Evolutionary conservation across 1,140 invertebrate species (phyloP).

Genomic region (Neodiprion lecontei): DNA sequence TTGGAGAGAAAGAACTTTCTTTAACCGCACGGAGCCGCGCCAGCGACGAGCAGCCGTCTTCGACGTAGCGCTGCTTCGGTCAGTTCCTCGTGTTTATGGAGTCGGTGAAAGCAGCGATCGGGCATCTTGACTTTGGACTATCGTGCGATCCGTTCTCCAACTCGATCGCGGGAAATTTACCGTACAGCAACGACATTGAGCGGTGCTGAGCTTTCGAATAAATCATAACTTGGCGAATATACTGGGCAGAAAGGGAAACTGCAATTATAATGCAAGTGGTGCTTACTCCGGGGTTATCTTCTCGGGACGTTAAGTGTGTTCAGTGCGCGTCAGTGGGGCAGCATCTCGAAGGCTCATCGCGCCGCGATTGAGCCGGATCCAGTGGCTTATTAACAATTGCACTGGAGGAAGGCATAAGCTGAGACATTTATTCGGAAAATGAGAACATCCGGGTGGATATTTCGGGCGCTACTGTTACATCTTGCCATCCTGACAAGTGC

Average conservation of each 20-base stretch:
- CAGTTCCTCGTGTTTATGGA: conserved; percentile 42
- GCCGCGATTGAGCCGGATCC: background rate
- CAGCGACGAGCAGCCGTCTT: background rate
- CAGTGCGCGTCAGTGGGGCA: background rate
- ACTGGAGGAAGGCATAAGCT: background rate
- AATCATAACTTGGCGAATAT: background rate
- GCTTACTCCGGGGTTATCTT: background rate
- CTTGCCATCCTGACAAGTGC: background rate
- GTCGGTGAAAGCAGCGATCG: conserved; percentile 47
- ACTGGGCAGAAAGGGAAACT: background rate
- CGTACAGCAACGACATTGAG: too few species aligned
- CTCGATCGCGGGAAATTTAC: background rate
- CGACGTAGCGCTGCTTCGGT: conserved; percentile 23
- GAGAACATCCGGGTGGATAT: background rate
- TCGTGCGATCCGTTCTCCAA: background rate
- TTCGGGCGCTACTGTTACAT: background rate
- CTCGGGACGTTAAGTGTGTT: background rate
- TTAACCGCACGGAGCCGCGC: conserved; percentile 37
- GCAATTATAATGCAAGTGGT: conserved; percentile 1
- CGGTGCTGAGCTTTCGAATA: background rate
- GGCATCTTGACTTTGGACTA: conserved; percentile 17
- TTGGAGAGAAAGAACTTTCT: conserved; percentile 53
- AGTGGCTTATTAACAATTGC: background rate
- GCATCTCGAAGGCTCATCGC: background rate
- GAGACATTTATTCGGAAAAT: background rate